These are phyloP conservation scores for Leptura quadrifasciata DNA, from an alignment of 2,888 invertebrate species.

Conservation along the genomic window DNA sequence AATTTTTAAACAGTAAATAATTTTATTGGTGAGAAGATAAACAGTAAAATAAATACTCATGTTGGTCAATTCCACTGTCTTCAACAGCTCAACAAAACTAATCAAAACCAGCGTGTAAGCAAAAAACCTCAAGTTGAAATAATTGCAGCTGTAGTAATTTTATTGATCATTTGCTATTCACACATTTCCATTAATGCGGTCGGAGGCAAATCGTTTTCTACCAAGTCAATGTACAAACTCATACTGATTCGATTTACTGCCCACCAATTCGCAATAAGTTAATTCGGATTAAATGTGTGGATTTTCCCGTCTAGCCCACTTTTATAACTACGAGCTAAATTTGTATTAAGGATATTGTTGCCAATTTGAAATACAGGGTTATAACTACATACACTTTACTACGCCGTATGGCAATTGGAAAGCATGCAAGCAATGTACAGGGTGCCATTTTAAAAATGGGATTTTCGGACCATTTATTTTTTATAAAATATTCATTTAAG, in stretches of 20 bases:
- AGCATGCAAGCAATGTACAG: too few species aligned
- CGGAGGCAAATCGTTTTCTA: not conserved
- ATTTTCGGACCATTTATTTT: too few species aligned
- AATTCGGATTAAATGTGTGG: constrained; percentile 3
- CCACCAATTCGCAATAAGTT: constrained; percentile 3
- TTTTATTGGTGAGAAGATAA: too few species aligned
- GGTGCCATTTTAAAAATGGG: too few species aligned
- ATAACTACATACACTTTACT: not conserved
- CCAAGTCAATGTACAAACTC: constrained; percentile 1
- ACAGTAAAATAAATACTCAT: too few species aligned
- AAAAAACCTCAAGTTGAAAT: not conserved
- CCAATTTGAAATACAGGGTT: not conserved
- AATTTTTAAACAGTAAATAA: too few species aligned
- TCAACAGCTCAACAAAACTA: not conserved
- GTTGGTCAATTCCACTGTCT: too few species aligned
- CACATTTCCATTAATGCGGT: constrained; percentile 7
- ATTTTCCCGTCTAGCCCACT: constrained; percentile 4
- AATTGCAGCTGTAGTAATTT: not conserved
- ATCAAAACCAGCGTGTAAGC: not conserved
- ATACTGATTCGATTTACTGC: constrained; percentile 1
- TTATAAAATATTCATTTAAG: too few species aligned
- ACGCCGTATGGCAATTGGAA: not conserved
- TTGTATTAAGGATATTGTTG: not conserved
- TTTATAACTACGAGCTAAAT: not conserved
- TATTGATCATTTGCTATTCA: not conserved